Conservation (phyloP, 2,888 invertebrate genomes). For the Chelonus formosanus region DNA sequence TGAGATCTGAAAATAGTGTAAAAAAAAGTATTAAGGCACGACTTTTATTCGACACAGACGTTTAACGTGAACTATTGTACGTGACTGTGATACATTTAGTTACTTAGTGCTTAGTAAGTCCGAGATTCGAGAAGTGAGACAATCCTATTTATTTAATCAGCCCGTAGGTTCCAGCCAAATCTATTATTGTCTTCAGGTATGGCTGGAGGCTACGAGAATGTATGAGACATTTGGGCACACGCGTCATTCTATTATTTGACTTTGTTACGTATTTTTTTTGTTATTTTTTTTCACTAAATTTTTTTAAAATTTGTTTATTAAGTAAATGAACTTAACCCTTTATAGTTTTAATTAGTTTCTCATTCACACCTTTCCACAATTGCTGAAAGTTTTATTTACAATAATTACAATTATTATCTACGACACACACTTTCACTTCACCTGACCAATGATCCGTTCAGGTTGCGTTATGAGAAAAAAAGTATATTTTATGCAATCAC, state of each 20-base stretch:
- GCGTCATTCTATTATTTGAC: conserved; percentile 17
- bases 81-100: conserved; percentile 36
- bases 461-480: no score
- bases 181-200: conserved; percentile 65
- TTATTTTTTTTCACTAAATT: no score
- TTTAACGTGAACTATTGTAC: not conserved
- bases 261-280: conserved; percentile 3
- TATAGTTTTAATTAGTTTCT: no score
- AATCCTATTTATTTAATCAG: conserved; percentile 65
- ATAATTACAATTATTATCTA: not conserved
- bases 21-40: no score
- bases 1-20: no score
- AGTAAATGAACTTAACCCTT: no score
- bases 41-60: no score
- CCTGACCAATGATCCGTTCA: no score
- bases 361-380: not conserved
- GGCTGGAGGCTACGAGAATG: conserved; percentile 58
- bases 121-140: conserved; percentile 47
- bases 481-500: not conserved
- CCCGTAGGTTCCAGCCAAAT: conserved; percentile 66
- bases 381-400: conserved; percentile 1
- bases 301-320: no score
- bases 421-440: not conserved
- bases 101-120: conserved; percentile 49
- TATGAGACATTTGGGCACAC: conserved; percentile 22